Base-by-base conservation (phyloP, 2,888 invertebrate species). In the Brachylomia viminalis region DNA sequence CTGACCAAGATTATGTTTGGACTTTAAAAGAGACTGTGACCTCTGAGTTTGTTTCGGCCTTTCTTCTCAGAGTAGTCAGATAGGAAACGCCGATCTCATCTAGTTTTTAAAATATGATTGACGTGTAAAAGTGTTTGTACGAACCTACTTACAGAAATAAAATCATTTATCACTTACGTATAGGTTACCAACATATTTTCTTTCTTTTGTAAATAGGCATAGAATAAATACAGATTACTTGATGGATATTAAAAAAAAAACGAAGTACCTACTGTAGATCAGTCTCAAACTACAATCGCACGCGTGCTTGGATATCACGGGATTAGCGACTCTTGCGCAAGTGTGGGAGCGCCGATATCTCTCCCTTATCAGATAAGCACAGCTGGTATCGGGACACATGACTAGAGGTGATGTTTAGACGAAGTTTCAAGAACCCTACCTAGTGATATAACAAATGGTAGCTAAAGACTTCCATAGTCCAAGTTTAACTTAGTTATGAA, bases 281-380 rank as follows among this genome's bases (percentile, higher is more conserved):
- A 83, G 33, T 56, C 33, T 13, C 23, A 38, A 56, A 71, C 54
- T 45, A 42, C 47, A 38, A 84, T 82, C 68, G 61, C 38, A 5
- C 69, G 74, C 84, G 61, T 80, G 72, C 27, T 52, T 15, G 61
- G 27, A 75, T 80, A 82, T 66, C 71, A 45, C 45, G 20, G 82
- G 82, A 79, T 82, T 82, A 82, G 17, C 45, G 13, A 56, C 58
- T 83, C 73, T 42, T 84, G 80, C 71, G 58, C 73, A 79, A 83
- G 62, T 83, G 58, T 75, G 72, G 80, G 80, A 84, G 84, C 61
- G 84, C 33, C 82, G 49, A 47, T 82, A 82, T 75, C 71, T 7
- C 7, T 75, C 33, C 10, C 45, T 75, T 84, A 72, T 82, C 82
- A 56, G 82, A 79, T 82, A 84, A 84, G 42, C 7, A 45, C 54